A percentile compares a stretch with the other conserved stretches of the same genome.
Conservation (phyloP, 2,113 vertebrate genomes). For the Leucoraja erinaceus region DNA sequence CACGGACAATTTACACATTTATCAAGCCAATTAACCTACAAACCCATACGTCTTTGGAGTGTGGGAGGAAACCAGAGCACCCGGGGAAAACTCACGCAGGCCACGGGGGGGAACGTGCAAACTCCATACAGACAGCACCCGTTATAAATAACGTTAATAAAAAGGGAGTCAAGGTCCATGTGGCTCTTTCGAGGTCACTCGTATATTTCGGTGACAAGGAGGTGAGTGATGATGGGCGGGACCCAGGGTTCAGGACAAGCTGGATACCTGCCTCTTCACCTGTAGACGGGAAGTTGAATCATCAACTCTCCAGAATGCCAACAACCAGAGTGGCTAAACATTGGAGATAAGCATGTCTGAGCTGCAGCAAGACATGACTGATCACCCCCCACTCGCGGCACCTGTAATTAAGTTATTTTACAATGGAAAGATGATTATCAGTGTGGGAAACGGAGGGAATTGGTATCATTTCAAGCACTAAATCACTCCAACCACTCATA, state of each 20-base stretch:
- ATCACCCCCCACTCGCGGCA: not conserved
- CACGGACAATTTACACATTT: no score
- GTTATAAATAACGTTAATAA: no score
- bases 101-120: no score
- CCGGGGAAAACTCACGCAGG: no score
- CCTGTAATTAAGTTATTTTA: slow-evolving; percentile 20
- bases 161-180: not conserved
- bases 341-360: slow-evolving; percentile 10
- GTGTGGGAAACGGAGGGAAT: slow-evolving; percentile 35
- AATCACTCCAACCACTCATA: slow-evolving; percentile 20
- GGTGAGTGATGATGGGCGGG: not conserved
- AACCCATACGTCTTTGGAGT: no score
- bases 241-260: no score
- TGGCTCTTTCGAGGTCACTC: no score
- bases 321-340: not conserved
- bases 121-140: no score
- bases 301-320: not conserved
- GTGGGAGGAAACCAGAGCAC: no score
- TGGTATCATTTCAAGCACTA: slow-evolving; percentile 27
- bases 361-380: not conserved
- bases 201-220: not conserved
- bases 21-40: no score
- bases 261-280: not conserved
- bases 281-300: not conserved
- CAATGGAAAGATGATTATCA: slow-evolving; percentile 31